Base-by-base conservation (phyloP, 2,797 vertebrate genomes). In the Gymnopithys bicolor region DNA sequence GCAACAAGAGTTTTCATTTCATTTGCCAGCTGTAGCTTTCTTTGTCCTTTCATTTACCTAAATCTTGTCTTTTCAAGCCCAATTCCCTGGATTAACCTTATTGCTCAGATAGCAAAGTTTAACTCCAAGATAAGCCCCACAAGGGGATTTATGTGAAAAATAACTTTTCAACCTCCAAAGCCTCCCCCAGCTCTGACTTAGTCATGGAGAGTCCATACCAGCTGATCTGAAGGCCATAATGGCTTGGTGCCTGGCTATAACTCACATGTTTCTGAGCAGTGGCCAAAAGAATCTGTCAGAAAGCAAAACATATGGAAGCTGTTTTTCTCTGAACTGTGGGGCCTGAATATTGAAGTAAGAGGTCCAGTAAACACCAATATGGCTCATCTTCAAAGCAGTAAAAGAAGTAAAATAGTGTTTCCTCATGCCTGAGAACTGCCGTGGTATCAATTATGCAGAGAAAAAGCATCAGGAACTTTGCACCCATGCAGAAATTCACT, bases 31-130 rank as follows among this genome's bases (percentile, higher is more conserved):
- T 11, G 1, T 56, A 69, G 39, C 15, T 91, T 92, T 39, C 58
- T 66, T 49, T 76, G 45, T 48, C n/a, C 28, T 79, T 81, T 79
- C 24, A 43, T 96, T 91, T 96, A 78, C 76, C 79, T 84, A 81
- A 86, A 39, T 55, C 67, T 84, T 91, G 48, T 60, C 22, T 68
- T 90, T 95, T 79, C 80, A 73, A 84, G 30, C 17, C 37, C 3
- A 60, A 51, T 92, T 91, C 89, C 86, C 52, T 77, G 67, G 52
- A 91, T 94, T 94, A 94, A 95, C 82, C 83, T 83, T 82, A 64
- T n/a, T 73, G 33, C 58, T 91, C 60, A 69, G 33, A 85, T 46
- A 90, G 13, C 37, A 71, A 79, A 86, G 33, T 77, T 95, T 93
- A 93, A 84, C 19, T 82, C 67, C 28, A 74, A 76, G 67, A 90